Evolutionary conservation across 2,888 invertebrate genomes (phyloP).

Genomic region (Aspidiotus rigidus): DNA sequence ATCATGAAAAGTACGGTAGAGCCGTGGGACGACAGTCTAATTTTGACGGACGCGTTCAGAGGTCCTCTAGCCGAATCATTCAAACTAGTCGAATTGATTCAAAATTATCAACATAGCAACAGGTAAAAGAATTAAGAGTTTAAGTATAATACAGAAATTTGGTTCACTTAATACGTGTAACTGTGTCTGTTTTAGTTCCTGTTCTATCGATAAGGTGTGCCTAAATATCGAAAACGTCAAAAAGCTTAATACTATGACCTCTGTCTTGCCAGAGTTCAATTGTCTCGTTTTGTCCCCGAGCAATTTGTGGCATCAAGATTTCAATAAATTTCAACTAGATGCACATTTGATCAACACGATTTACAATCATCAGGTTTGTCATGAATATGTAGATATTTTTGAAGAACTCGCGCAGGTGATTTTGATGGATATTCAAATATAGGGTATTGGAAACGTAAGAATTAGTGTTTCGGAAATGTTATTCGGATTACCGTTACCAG

Average conservation of each 20-base stretch:
- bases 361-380: conserved; percentile 65
- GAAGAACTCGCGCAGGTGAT: background rate
- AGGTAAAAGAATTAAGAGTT: conserved; percentile 46
- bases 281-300: conserved; percentile 87
- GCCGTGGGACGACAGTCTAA: conserved; percentile 75
- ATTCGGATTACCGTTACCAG: conserved; percentile 82
- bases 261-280: conserved; percentile 75
- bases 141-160: background rate
- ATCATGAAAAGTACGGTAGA: conserved; percentile 58
- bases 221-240: conserved; percentile 71
- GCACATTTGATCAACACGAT: conserved; percentile 70
- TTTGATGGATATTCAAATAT: conserved; percentile 37
- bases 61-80: conserved; percentile 85
- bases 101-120: conserved; percentile 67
- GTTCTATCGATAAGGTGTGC: conserved; percentile 70
- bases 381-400: conserved; percentile 36
- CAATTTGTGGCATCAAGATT: conserved; percentile 83
- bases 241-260: conserved; percentile 41
- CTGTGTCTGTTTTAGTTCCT: conserved; percentile 48
- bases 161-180: background rate
- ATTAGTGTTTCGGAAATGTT: conserved; percentile 78
- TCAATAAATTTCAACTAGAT: conserved; percentile 68
- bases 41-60: conserved; percentile 81
- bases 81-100: conserved; percentile 71
- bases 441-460: conserved; percentile 75